Evolutionary conservation across 2,888 invertebrate genomes (phyloP), one percentile per base, ranked within the genome.

Genomic region (Mycogona germanica): DNA sequence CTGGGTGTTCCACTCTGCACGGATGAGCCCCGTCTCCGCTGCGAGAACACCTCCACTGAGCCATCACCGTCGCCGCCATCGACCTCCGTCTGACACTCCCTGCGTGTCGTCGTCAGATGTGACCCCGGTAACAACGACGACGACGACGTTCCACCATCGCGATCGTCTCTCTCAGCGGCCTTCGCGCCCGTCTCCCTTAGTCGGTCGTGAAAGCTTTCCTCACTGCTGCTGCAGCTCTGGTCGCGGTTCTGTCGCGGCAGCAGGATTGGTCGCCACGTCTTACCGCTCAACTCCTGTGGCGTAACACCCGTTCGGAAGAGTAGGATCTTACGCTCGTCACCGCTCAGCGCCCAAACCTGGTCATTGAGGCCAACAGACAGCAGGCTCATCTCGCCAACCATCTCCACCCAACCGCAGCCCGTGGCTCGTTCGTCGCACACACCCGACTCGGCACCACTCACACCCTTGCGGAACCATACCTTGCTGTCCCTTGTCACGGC

Each of bases 381-480:
- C 65, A 83, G 76, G 23, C 80, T 76, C 79, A 92, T 84, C 67
- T 81, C 79, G 44, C 87, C 88, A 57, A 87, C 82, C 78, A 92
- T 88, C 74, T 88, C 86, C 28, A 91, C 78, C 92, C 92, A 92
- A 26, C 84, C 83, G 64, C 76, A 81, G 3, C 89, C 89, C 63
- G 80, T 80, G 7, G 87, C 84, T 55, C 82, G 74, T 66, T 81
- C 79, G 68, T 85, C 85, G 62, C 81, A 82, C 57, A 77, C 74
- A 3, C 85, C 83, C 23, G 82, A 77, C 44, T 63, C 56, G 23
- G 49, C 61, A 1, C 62, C 61, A 35, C 60, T 56, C 12, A 73
- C 65, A 71, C 78, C 79, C 70, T 86, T 83, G 61, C 91, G 76
- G 66, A 89, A 92, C 89, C 91, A 92, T 2, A 89, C 84, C 65